Evolutionary conservation across 2,888 invertebrate genomes (phyloP), one percentile per base, ranked within the genome.

Genomic region (Xylocampa areola): DNA sequence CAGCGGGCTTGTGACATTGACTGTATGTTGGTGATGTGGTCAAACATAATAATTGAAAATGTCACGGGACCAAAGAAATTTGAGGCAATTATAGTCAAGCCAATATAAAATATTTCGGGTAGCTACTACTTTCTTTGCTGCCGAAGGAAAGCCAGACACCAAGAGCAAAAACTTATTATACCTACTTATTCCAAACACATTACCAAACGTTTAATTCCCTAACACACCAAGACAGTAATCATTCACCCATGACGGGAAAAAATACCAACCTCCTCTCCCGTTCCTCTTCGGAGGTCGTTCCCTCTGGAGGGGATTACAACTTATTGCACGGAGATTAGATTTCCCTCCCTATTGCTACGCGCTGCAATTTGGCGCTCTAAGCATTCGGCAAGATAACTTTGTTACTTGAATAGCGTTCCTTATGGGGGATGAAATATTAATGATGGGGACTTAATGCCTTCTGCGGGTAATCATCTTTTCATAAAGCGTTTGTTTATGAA

Each of bases 241-340:
- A 50, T 32, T 45, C 21, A 49, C 4, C 4, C n/a, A 48, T 16
- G 60, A 48, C 10, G 37, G 30, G 30, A 25, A 23, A 33, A 51
- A 6, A 11, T 23, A 25, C 40, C 13, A 47, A 62, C 27, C 29
- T 25, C 43, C 37, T n/a, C 25, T 25, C 7, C 25, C 8, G 25
- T 1, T 1, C 8, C 25, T 3, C 10, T n/a, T 25, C 39, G 23
- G 29, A 52, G 21, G 17, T 47, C 25, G 48, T n/a, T 29, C 52
- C 68, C 54, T 60, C 14, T 30, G 19, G 1, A 40, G 43, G 64
- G 74, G 61, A 72, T 77, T 67, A 73, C 71, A 68, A 67, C 55
- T 73, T 76, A 76, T 69, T 80, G 73, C 75, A 51, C 50, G 76
- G 59, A 73, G 75, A 83, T 81, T 78, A 75, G 66, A 73, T 79